phyloP scores from a whole-genome alignment of 35 echinoderm and acorn worm species.

The Eucidaris tribuloides region DNA sequence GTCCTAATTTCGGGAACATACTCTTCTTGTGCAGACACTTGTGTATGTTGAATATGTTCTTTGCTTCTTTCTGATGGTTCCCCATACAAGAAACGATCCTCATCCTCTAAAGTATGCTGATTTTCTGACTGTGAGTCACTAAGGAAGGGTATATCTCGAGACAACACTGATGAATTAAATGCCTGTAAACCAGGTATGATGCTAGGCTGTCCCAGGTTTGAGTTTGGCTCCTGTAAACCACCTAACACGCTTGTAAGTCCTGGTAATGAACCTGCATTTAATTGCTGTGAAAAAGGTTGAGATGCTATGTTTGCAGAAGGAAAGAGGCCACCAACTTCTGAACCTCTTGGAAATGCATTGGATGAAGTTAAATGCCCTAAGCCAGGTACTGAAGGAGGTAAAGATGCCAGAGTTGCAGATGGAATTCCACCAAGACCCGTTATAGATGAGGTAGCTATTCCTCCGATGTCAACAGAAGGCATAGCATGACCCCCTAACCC shows the following conservation, averaged over 20 bases:
- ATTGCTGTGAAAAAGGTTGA: too few species aligned
- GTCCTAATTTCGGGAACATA: slow-evolving; percentile 6
- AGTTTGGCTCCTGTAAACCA: too few species aligned
- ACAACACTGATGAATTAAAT: too few species aligned
- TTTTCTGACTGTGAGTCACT: background rate
- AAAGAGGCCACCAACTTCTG: too few species aligned
- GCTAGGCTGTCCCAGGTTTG: too few species aligned
- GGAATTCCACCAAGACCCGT: background rate
- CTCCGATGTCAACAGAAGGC: background rate
- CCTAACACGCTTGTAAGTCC: too few species aligned
- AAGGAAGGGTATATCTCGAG: background rate
- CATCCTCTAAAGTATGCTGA: background rate
- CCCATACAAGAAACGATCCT: slow-evolving; percentile 14
- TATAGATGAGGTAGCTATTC: background rate
- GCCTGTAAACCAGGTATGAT: too few species aligned
- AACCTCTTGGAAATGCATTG: too few species aligned
- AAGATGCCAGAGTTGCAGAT: background rate
- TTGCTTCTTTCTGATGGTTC: background rate
- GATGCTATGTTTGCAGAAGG: too few species aligned
- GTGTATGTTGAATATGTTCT: background rate
- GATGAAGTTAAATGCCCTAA: too few species aligned
- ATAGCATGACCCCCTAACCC: background rate
- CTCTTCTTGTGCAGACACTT: background rate
- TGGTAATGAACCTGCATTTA: too few species aligned
- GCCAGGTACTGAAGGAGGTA: too few species aligned